phyloP scores from a whole-genome alignment of 2,797 vertebrate genomes.

The Micrastur ruficollis region DNA sequence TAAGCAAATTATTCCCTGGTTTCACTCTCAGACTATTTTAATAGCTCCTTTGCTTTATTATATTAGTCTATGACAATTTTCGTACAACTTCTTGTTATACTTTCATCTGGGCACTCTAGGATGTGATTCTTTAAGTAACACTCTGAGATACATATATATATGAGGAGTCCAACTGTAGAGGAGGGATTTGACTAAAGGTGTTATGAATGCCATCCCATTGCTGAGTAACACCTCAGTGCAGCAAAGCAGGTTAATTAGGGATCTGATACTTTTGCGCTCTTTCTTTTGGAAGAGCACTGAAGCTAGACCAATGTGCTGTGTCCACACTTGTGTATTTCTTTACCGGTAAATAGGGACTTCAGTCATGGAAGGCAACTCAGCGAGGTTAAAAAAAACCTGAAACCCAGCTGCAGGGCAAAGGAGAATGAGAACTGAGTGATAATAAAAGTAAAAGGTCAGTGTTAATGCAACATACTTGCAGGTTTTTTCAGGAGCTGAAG shows the following conservation, averaged over 20 bases:
- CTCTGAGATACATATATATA: background rate
- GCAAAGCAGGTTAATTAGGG: background rate
- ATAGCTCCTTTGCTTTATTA: background rate
- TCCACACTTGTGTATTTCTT: background rate
- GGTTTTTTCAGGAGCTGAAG: background rate
- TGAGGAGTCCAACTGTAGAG: background rate
- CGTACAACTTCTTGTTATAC: background rate
- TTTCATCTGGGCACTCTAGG: background rate
- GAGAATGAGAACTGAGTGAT: background rate
- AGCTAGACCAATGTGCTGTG: background rate
- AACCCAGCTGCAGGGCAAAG: background rate
- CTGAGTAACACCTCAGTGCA: background rate
- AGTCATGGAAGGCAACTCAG: background rate
- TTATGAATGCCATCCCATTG: background rate
- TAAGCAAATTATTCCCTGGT: background rate
- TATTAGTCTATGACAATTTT: background rate
- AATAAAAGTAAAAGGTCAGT: background rate
- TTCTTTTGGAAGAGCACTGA: background rate
- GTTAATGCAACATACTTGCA: background rate
- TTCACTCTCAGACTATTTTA: background rate
- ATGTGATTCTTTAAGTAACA: background rate
- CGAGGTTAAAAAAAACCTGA: background rate
- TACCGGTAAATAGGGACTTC: background rate
- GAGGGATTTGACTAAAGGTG: background rate
- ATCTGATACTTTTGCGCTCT: background rate